Conservation (phyloP, 2,113 vertebrate genomes). For the Rhinoderma darwinii region DNA sequence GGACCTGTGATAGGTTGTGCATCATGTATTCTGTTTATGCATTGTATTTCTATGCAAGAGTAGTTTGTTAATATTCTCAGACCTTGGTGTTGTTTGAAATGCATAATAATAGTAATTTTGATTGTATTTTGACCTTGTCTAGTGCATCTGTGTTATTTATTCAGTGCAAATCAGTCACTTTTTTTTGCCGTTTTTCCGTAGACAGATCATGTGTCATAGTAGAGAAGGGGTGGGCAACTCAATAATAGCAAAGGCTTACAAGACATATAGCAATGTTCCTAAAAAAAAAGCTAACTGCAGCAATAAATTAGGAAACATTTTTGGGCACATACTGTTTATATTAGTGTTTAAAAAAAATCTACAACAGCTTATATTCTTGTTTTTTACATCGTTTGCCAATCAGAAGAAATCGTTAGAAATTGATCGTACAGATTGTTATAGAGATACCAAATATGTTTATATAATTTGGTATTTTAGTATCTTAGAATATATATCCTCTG, state of each 20-base stretch:
- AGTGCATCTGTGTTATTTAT: background rate
- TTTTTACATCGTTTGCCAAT: too few relatives aligned
- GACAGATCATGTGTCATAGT: background rate
- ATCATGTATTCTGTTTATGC: conserved; percentile 12
- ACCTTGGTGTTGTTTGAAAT: conserved; percentile 15
- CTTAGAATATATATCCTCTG: too few relatives aligned
- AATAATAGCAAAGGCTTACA: background rate
- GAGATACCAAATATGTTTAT: too few relatives aligned
- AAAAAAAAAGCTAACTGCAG: too few relatives aligned
- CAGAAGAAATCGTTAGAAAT: too few relatives aligned
- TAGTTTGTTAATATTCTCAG: conserved; percentile 18
- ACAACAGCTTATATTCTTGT: too few relatives aligned
- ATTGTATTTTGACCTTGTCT: conserved; percentile 40
- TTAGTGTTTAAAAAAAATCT: too few relatives aligned
- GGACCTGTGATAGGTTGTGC: background rate
- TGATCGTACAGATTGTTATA: too few relatives aligned
- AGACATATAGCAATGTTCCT: background rate
- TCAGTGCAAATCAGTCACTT: background rate
- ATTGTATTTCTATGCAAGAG: conserved; percentile 18
- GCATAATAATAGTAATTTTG: conserved; percentile 22
- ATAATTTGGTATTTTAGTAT: too few relatives aligned
- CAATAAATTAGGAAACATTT: too few relatives aligned
- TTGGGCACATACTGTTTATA: too few relatives aligned
- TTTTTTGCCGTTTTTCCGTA: background rate
- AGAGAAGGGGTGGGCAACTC: background rate